A percentile compares a stretch with the other conserved stretches of the same genome.
phyloP scores from a whole-genome alignment of 1,140 invertebrate genomes.

The Saccostrea echinata region DNA sequence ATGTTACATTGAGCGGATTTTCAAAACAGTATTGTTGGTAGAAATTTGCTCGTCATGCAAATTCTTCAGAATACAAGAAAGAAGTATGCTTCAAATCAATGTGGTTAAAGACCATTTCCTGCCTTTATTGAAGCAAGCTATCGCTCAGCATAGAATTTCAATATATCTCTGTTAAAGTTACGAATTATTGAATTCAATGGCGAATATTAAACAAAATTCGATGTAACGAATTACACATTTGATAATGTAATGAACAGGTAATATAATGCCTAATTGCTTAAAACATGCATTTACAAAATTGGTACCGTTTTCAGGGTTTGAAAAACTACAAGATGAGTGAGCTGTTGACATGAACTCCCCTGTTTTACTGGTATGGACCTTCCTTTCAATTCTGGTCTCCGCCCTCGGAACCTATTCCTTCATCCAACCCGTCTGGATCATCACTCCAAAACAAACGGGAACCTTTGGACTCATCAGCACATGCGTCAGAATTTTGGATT shows the following conservation, averaged over 20 bases:
- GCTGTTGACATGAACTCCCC: conserved; percentile 62
- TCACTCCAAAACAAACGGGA: conserved; percentile 65
- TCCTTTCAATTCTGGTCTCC: conserved; percentile 76
- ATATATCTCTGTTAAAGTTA: not conserved
- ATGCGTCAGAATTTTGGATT: conserved; percentile 58
- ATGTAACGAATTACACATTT: not conserved
- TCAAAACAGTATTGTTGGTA: not conserved
- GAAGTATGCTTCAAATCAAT: not conserved
- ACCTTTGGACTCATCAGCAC: conserved; percentile 73
- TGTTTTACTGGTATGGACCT: conserved; percentile 73
- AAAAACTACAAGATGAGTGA: not conserved
- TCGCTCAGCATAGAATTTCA: not conserved
- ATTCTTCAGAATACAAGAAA: not conserved
- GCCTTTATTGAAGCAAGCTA: not conserved
- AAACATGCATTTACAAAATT: not conserved
- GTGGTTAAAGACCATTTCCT: not conserved
- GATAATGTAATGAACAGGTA: not conserved
- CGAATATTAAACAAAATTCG: not conserved
- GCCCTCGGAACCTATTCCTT: conserved; percentile 70
- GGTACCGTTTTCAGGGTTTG: not conserved
- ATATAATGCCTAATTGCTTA: not conserved
- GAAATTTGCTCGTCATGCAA: not conserved
- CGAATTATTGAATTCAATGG: not conserved
- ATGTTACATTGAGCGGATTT: not conserved
- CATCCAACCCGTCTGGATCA: conserved; percentile 76